Evolutionary conservation across 2,888 invertebrate genomes (phyloP), one percentile per base, ranked within the genome.

Genomic region (Hanleya hanleyi): DNA sequence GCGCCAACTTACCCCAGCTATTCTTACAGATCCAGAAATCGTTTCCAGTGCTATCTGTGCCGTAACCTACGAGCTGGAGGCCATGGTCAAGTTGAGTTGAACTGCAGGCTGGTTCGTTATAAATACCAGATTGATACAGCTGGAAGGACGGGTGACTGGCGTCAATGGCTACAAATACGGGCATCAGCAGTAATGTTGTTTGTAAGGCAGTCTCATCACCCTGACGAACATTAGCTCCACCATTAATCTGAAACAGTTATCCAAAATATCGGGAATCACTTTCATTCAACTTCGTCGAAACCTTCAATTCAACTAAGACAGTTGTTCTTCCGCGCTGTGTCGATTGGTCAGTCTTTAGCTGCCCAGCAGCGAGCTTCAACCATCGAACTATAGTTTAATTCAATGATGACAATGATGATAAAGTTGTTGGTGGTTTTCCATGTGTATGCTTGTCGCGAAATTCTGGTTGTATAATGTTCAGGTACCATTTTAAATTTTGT

Each of bases 141-240:
- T 83, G 81, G 73, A 86, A 86, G 2, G 84, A 83, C 1, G 64
- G 7, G 22, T 79, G 84, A 35, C 80, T 73, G 0, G 84, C 84
- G 67, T 86, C 86, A 5, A 86, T 70, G 1, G 50, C 36, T 0
- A 78, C 83, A 37, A 81, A 36, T 0, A 84, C 79, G 2, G 86
- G 86, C 9, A 61, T 75, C 9, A 57, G 66, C 6, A 77, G 69
- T 33, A 51, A 50, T 3, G 50, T 51, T n/a, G 18, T n/a, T n/a
- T 68, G 50, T 37, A 68, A 51, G 35, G 9, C 50, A 37, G 29
- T 26, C 35, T 68, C 41, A 15, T 38, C 37, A 26, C 67, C 64
- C 3, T 15, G 15, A 1, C 1, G 32, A 22, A 64, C 64, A 5
- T 1, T 5, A 4, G n/a, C n/a, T 3, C 36, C 35, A 12, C 64